phyloP scores from a whole-genome alignment of 2,113 vertebrate genomes.

The Crotalus viridis region DNA sequence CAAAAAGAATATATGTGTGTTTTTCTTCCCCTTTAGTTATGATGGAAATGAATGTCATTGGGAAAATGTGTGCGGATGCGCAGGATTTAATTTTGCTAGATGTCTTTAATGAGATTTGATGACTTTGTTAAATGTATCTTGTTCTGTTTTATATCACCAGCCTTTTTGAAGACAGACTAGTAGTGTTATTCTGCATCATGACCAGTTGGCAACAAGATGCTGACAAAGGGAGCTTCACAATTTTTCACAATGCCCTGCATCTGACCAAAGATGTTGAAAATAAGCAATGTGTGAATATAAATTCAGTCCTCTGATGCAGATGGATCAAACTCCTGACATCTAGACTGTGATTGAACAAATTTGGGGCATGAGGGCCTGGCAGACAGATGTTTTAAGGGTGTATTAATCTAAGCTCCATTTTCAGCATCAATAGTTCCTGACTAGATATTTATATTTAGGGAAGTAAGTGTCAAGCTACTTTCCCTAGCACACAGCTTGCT shows the following conservation, averaged over 20 bases:
- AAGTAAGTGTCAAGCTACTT: background rate
- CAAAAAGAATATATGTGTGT: slow-evolving; percentile 77
- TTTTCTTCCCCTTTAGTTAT: slow-evolving; percentile 61
- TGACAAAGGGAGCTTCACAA: slow-evolving; percentile 49
- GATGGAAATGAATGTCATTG: slow-evolving; percentile 72
- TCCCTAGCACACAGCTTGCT: background rate
- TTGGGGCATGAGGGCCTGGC: background rate
- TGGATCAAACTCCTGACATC: background rate
- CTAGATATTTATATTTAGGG: background rate
- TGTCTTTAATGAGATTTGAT: slow-evolving; percentile 74
- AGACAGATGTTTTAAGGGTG: background rate
- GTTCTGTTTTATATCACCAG: slow-evolving; percentile 62
- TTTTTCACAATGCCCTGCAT: slow-evolving; percentile 38
- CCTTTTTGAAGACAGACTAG: slow-evolving; percentile 65
- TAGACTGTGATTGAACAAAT: background rate
- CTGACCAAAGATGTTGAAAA: background rate
- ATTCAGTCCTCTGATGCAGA: background rate
- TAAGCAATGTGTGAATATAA: background rate
- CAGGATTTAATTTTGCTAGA: slow-evolving; percentile 73
- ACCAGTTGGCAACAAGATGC: slow-evolving; percentile 59
- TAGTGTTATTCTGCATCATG: slow-evolving; percentile 61
- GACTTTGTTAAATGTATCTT: slow-evolving; percentile 65
- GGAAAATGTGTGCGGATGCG: slow-evolving; percentile 71
- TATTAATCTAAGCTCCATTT: background rate
- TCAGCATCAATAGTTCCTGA: background rate